Base-by-base conservation (phyloP, 2,797 vertebrate genomes). In the Pristis pectinata region DNA sequence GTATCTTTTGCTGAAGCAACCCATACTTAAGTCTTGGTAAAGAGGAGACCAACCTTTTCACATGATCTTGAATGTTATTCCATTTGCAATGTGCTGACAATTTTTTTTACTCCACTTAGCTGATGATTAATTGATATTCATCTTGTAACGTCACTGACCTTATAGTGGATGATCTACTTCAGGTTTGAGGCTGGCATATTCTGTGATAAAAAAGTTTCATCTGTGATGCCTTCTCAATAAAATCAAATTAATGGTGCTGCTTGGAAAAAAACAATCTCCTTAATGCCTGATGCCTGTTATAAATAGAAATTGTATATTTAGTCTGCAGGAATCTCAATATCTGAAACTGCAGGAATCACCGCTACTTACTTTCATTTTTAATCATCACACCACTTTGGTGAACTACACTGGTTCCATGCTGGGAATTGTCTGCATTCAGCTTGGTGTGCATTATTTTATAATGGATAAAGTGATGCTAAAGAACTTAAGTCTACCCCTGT, bases 241-340 rank as follows among this genome's bases (percentile, higher is more conserved):
- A 91, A 91, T 91, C 41, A 67, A 41, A 91, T 67, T 91, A 41
- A 91, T 91, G 59, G 59, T 41, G 15, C 8, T 37, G 64, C n/a
- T 67, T 37, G 19, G 8, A 30, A 87, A 59, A 59, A 7, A 64
- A 17, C 85, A 89, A 89, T 91, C 59, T 67, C 17, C 87, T 67
- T 91, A 64, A 91, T 91, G n/a, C 87, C 91, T 41, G n/a, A 91
- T 24, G 87, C 22, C 87, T 91, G 87, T 91, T n/a, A 64, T 91
- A 67, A 87, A 24, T 41, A 19, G 59, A 67, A 91, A 67, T 37
- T 41, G n/a, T 91, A 22, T 67, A 24, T 10, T 91, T 37, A 24
- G n/a, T 67, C 3, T 56, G 87, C 17, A 91, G 87, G 34, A 91
- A 91, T 67, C 91, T 91, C 61, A 91, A 37, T 91, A n/a, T 34